Evolutionary conservation across 2,797 vertebrate species (phyloP).

Genomic region (Alectoris magna): DNA sequence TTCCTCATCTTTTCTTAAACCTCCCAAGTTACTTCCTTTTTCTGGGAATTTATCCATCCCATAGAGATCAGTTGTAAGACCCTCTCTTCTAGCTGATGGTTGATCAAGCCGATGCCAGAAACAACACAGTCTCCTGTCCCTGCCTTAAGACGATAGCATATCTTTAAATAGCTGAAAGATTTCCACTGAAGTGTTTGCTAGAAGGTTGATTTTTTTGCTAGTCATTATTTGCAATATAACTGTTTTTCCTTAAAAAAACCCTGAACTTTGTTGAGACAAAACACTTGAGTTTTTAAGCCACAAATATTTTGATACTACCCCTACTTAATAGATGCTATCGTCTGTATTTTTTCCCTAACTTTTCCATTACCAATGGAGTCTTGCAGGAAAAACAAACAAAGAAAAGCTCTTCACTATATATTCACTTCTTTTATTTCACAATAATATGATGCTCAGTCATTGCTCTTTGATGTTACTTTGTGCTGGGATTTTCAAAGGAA

Average conservation of each 20-base stretch:
- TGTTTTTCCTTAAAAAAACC: neutral
- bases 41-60: neutral
- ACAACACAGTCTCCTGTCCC: neutral
- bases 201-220: neutral
- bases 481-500: constrained; percentile 56
- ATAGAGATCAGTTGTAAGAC: neutral
- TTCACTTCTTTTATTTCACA: constrained; percentile 41
- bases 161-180: neutral
- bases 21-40: neutral
- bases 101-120: neutral
- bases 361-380: neutral
- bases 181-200: neutral
- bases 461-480: constrained; percentile 49
- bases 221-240: neutral
- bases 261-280: neutral
- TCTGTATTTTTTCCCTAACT: neutral
- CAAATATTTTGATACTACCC: neutral
- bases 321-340: neutral
- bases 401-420: neutral
- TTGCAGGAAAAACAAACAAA: neutral
- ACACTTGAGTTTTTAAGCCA: neutral
- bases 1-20: neutral
- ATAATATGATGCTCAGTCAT: neutral
- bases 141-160: neutral
- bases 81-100: neutral